These are phyloP conservation scores for Anolis sagrei DNA, from an alignment of 2,113 vertebrate species.

Conservation along the genomic window DNA sequence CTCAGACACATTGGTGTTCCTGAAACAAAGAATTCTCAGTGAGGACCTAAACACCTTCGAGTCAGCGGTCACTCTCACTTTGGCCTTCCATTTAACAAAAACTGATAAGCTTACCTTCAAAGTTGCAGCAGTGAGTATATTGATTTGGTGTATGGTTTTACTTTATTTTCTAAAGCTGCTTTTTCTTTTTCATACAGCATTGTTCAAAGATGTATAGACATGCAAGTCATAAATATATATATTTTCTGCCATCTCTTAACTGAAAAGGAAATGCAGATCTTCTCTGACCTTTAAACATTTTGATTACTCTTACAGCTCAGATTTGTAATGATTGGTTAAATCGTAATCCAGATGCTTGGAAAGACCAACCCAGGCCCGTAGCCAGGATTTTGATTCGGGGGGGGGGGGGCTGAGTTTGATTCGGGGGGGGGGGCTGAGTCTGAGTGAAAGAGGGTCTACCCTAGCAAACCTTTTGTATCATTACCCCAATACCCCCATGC, in stretches of 20 bases:
- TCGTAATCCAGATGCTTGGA: background rate
- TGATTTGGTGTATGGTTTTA: background rate
- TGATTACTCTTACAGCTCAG: background rate
- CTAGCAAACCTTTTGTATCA: too few species aligned
- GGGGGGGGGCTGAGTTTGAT: too few species aligned
- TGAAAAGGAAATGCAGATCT: background rate
- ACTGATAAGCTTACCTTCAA: slow-evolving; percentile 72
- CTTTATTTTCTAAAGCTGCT: background rate
- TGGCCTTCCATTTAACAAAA: slow-evolving; percentile 77
- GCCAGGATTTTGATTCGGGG: too few species aligned
- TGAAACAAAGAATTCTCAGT: slow-evolving; percentile 76
- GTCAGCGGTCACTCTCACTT: slow-evolving; percentile 65
- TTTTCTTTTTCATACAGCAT: background rate
- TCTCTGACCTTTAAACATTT: background rate
- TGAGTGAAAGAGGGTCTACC: too few species aligned
- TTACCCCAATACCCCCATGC: too few species aligned
- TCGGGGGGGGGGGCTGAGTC: too few species aligned
- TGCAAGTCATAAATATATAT: background rate
- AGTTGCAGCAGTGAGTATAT: slow-evolving; percentile 69
- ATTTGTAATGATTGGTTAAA: background rate
- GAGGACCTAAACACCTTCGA: slow-evolving; percentile 71
- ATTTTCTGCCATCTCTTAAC: background rate
- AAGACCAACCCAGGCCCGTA: too few species aligned
- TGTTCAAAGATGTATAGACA: background rate
- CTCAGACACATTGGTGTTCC: slow-evolving; percentile 76